Percentiles rank a stretch among this genome's conserved stretches.
phyloP scores from a whole-genome alignment of 2,113 vertebrate genomes.

The Andinoacara biseriatus region DNA sequence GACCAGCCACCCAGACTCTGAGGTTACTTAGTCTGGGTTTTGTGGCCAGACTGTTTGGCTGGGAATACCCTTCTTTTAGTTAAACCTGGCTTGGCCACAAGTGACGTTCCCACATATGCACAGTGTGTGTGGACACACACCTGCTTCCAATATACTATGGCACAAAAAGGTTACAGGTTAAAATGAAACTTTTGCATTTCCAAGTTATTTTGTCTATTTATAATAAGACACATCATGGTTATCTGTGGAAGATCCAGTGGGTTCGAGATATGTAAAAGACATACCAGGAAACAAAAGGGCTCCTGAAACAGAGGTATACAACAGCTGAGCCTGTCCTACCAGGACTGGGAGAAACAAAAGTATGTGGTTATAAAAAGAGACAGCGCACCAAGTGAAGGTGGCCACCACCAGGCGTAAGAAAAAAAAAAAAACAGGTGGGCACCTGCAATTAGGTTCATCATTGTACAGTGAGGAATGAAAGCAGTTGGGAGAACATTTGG shows the following conservation, averaged over 20 bases:
- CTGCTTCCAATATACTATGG: slow-evolving; percentile 47
- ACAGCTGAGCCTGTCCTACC: slow-evolving; percentile 50
- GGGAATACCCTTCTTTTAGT: slow-evolving; percentile 64
- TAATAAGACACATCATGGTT: neutral
- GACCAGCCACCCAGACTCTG: slow-evolving; percentile 74
- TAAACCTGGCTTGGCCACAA: slow-evolving; percentile 54
- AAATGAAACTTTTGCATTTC: slow-evolving; percentile 26
- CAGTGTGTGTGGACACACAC: slow-evolving; percentile 36
- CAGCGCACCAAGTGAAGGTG: slow-evolving; percentile 2
- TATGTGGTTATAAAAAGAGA: slow-evolving; percentile 38
- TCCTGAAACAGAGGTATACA: slow-evolving; percentile 23
- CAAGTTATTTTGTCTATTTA: neutral
- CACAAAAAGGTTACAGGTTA: neutral
- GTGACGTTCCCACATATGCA: slow-evolving; percentile 52
- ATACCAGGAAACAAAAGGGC: slow-evolving; percentile 17
- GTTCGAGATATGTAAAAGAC: neutral
- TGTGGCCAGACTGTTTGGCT: slow-evolving; percentile 77
- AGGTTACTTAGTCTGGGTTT: slow-evolving; percentile 73
- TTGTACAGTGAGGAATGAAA: slow-evolving; percentile 15
- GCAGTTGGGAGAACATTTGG: neutral
- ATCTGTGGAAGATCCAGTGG: slow-evolving; percentile 13
- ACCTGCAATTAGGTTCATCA: slow-evolving; percentile 14
- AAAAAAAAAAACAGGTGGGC: slow-evolving; percentile 33
- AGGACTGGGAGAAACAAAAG: slow-evolving; percentile 18
- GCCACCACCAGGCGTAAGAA: slow-evolving; percentile 7